Base-by-base conservation (phyloP, 2,888 invertebrate genomes). In the Stenolophus ochropezus region DNA sequence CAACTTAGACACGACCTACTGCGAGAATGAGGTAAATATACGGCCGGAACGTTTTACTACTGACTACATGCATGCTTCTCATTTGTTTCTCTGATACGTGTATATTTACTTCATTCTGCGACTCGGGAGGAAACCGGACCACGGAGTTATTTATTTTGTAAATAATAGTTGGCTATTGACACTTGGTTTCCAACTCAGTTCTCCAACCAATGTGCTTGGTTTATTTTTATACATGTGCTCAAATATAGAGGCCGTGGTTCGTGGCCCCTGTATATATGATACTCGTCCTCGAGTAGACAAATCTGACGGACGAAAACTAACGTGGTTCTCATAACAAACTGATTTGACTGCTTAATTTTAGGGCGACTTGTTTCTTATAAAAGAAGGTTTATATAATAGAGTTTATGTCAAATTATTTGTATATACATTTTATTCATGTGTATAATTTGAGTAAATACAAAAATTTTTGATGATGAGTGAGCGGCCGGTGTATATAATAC, bases 351-450 rank as follows among this genome's bases (percentile, higher is more conserved):
- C 65, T 77, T 77, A 77, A 77, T 77, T 23, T 61, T 61, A 77
- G 65, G 65, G 65, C 23, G 61, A 77, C 42, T 56, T 77, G 77
- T 77, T 77, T 77, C 74, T 75, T 75, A 75, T 75, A 77, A 61
- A 77, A 77, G 56, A 77, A 61, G 76, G 76, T 76, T 75, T 76
- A 76, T 76, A 76, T 69, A 33, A 69, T 61, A 77, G 14, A 42
- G 47, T 61, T 77, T 77, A 61, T 77, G 61, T 61, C 61, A 77
- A 77, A 77, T 77, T 77, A 61, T 77, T 77, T 77, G 77, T 77
- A 77, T 61, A 77, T 77, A 77, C 77, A 77, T 77, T 77, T 77
- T 61, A 61, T 77, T 65, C 61, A 65, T 42, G 65, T 77, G 65
- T 77, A 77, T 65, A 77, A 77, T 33, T 77, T 61, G 65, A 65